Conservation (phyloP, 2,888 invertebrate genomes). For the Microdon myrmicae region DNA sequence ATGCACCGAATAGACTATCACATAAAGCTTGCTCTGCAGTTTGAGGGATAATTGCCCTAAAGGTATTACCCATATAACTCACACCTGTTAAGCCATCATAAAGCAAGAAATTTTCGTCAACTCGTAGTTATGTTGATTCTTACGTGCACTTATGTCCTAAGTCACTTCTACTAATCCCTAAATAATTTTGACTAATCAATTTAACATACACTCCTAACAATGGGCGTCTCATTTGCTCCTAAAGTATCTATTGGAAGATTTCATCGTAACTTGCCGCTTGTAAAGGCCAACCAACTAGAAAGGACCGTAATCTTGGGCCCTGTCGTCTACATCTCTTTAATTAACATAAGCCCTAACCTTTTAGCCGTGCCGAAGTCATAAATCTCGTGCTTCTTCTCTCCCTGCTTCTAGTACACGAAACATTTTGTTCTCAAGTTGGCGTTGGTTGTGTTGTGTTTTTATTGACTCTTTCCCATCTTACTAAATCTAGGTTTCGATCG, state of each 20-base stretch:
- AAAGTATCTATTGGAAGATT: background rate
- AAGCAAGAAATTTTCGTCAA: too few relatives aligned
- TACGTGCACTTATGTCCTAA: too few relatives aligned
- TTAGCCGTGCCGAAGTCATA: conserved; percentile 40
- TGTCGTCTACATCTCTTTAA: conserved; percentile 46
- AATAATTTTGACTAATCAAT: conserved; percentile 41
- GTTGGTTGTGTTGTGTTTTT: conserved; percentile 1
- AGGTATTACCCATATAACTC: too few relatives aligned
- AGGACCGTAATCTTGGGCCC: conserved; percentile 5
- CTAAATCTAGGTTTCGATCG: background rate
- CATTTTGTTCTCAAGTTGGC: conserved; percentile 20
- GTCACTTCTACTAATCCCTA: conserved; percentile 36
- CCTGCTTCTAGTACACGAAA: conserved; percentile 6
- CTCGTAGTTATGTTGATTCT: too few relatives aligned
- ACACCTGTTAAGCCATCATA: too few relatives aligned
- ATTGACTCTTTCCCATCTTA: conserved; percentile 33
- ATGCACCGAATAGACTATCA: too few relatives aligned
- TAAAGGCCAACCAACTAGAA: conserved; percentile 1
- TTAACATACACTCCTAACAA: conserved; percentile 42
- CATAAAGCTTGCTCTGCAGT: too few relatives aligned
- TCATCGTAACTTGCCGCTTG: conserved; percentile 22
- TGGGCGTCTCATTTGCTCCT: background rate
- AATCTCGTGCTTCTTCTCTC: conserved; percentile 42
- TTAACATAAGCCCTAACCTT: conserved; percentile 44
- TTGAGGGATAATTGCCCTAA: too few relatives aligned